A percentile compares a stretch with the other conserved stretches of the same genome.
phyloP scores from a whole-genome alignment of 2,797 vertebrate genomes.

The Falco novaeseelandiae region DNA sequence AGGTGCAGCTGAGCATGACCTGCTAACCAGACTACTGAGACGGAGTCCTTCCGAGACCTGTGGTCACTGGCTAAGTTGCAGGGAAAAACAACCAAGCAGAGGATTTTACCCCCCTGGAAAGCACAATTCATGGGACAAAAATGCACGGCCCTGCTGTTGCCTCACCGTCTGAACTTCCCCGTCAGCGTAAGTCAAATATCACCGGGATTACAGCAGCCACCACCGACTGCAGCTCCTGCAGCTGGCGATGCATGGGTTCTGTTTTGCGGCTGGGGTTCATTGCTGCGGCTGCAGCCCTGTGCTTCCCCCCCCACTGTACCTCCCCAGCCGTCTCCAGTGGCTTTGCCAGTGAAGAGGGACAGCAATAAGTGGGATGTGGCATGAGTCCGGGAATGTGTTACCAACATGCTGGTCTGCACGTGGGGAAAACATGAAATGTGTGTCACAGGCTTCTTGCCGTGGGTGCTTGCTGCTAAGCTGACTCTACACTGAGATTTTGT shows the following conservation, averaged over 20 bases:
- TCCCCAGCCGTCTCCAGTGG: neutral
- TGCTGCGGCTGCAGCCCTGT: neutral
- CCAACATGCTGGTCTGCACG: accelerated
- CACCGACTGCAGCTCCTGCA: neutral
- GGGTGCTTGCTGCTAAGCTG: neutral
- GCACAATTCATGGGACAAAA: neutral
- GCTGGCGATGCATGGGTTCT: neutral
- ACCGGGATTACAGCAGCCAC: neutral
- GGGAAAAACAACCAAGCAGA: accelerated
- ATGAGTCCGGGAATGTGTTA: accelerated
- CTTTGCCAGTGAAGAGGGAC: neutral
- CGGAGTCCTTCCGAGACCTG: neutral
- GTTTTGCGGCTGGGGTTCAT: neutral
- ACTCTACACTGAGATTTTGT: neutral
- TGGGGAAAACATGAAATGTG: accelerated
- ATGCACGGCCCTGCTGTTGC: neutral
- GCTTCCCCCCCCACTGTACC: neutral
- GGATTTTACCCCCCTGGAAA: neutral
- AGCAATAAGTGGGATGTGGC: neutral
- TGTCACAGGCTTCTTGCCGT: neutral
- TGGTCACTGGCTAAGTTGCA: neutral
- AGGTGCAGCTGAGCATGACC: neutral
- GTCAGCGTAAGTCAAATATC: neutral
- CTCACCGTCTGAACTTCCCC: neutral
- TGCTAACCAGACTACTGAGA: neutral